These are phyloP conservation scores for Crioceris asparagi DNA, from an alignment of 2,888 invertebrate species.

Conservation along the genomic window DNA sequence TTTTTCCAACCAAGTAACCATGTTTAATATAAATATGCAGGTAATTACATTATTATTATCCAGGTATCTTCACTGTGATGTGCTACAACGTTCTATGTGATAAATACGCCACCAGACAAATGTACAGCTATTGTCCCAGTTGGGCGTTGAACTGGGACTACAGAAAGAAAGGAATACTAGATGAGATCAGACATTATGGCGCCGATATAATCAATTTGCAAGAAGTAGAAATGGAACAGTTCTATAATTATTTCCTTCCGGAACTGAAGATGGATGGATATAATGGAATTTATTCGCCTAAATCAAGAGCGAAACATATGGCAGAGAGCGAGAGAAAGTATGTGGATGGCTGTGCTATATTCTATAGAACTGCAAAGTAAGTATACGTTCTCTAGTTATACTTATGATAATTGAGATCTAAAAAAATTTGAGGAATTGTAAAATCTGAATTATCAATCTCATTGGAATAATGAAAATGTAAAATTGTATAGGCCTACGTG, in stretches of 20 bases:
- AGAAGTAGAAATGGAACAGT: slow-evolving; percentile 99
- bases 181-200: slow-evolving; percentile 90
- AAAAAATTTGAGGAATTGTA: neutral
- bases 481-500: no score
- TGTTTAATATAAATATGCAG: no score
- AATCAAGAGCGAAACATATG: slow-evolving; percentile 98
- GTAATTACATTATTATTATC: no score
- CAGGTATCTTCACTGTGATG: slow-evolving; percentile 97
- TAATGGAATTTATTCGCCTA: slow-evolving; percentile 94
- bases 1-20: no score
- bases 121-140: slow-evolving; percentile 98
- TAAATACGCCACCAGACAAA: slow-evolving; percentile 96
- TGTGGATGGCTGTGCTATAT: slow-evolving; percentile 99
- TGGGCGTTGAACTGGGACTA: slow-evolving; percentile 99
- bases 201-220: slow-evolving; percentile 94
- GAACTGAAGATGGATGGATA: slow-evolving; percentile 87
- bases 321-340: slow-evolving; percentile 90
- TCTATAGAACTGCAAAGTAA: slow-evolving; percentile 87
- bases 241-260: slow-evolving; percentile 91
- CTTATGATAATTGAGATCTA: neutral
- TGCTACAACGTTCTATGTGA: slow-evolving; percentile 99
- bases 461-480: no score
- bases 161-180: slow-evolving; percentile 89
- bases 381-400: no score
- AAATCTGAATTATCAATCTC: neutral